A percentile compares a stretch with the other conserved stretches of the same genome.
These are phyloP conservation scores for Mixornis gularis DNA, from an alignment of 2,113 vertebrate species.

Conservation along the genomic window DNA sequence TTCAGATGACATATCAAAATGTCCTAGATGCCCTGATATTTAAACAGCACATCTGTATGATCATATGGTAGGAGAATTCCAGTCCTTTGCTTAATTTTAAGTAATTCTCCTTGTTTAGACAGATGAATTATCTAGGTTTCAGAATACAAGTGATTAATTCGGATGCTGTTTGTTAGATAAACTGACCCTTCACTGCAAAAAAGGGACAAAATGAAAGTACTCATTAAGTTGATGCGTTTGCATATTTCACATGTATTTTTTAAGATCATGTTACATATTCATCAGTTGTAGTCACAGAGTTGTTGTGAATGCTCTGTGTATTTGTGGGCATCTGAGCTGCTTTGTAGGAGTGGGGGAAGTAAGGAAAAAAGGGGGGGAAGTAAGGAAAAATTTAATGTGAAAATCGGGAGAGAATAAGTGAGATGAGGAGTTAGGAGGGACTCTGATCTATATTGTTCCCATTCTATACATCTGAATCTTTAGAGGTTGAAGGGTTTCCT, in stretches of 20 bases:
- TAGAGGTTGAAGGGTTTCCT: not conserved
- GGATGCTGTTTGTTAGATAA: not conserved
- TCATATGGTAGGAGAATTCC: not conserved
- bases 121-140: not conserved
- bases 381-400: not conserved
- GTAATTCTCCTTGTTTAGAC: not conserved
- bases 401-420: not conserved
- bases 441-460: not conserved
- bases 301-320: not conserved
- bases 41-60: not conserved
- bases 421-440: not conserved
- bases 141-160: not conserved
- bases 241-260: constrained; percentile 7
- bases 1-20: not conserved
- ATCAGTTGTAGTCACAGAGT: not conserved
- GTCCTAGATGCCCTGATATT: not conserved
- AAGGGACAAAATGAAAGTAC: not conserved
- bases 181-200: not conserved
- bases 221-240: not conserved
- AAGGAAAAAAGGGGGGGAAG: not conserved
- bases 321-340: not conserved
- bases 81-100: not conserved
- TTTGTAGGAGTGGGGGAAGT: not conserved
- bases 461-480: not conserved
- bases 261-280: not conserved